These are phyloP conservation scores for Spodoptera litura DNA, from an alignment of 1,140 invertebrate genomes.

Conservation along the genomic window DNA sequence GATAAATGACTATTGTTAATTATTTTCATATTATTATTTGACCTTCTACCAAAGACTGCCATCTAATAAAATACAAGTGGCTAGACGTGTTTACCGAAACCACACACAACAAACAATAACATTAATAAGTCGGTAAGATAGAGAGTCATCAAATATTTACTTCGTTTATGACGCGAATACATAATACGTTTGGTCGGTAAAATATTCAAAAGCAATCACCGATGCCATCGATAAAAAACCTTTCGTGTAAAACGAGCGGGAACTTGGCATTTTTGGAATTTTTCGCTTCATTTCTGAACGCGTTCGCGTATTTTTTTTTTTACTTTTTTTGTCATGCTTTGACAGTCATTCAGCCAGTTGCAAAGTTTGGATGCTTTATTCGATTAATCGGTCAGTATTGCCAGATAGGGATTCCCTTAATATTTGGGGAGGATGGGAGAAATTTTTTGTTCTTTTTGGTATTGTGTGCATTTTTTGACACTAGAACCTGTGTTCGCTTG, in stretches of 20 bases:
- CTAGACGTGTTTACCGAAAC: constrained; percentile 35
- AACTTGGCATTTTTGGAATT: constrained; percentile 60
- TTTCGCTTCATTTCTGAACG: constrained; percentile 63
- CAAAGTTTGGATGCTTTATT: constrained; percentile 58
- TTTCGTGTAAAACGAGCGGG: constrained; percentile 64
- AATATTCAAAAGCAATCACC: constrained; percentile 64
- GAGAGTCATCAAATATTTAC: constrained; percentile 53
- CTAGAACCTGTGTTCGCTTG: too few species aligned
- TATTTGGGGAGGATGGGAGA: neutral
- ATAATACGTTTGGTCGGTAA: constrained; percentile 66
- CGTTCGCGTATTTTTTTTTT: constrained; percentile 51
- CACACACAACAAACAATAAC: constrained; percentile 48
- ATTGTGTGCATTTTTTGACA: neutral
- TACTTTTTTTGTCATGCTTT: constrained; percentile 40
- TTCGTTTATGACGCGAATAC: constrained; percentile 61
- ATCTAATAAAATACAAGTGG: constrained; percentile 15
- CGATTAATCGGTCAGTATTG: constrained; percentile 52
- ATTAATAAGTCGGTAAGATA: constrained; percentile 49
- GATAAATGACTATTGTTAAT: neutral
- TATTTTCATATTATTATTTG: neutral
- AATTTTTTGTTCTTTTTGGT: neutral
- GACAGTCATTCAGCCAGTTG: constrained; percentile 55
- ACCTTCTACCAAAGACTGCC: neutral
- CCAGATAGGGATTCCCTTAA: constrained; percentile 4
- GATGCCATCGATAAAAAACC: constrained; percentile 63